Evolutionary conservation across 1,140 invertebrate genomes (phyloP), one percentile per base, ranked within the genome.

Genomic region (Rhyzopertha dominica): DNA sequence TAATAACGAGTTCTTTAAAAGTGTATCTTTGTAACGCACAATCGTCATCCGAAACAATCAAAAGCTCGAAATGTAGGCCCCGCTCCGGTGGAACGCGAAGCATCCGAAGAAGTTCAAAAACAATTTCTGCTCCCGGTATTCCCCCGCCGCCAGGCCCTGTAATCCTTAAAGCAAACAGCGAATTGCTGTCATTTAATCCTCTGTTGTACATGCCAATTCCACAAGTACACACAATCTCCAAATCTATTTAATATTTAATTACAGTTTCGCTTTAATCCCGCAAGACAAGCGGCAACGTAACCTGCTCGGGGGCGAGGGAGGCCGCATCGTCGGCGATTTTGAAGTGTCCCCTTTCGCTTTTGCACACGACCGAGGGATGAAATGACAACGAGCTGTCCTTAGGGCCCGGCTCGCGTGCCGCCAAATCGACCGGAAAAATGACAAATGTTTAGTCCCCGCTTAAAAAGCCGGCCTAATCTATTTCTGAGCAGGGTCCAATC

Each of bases 241-340:
- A 49, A 50, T 41, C 32, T 34, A 51, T 51, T 54, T 49, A 54
- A 54, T 54, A 54, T 54, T 54, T 54, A 54, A 54, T 54, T 54
- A 54, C 31, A 47, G 41, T 54, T 51, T 44, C 23, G 24, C 28
- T 41, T 51, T 47, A 54, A 51, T 46, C 46, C 49, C 48, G 43
- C 51, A 52, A 45, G 45, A 42, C 35, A 18, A 19, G 4, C 14
- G 10, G 17, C 14, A 38, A 13, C 5, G 8, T n/a, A 24, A 41
- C n/a, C 24, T 9, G 24, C 13, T 23, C 28, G 7, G 23, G 4
- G 19, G 20, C 7, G 22, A 12, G 9, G 25, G 12, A n/a, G n/a
- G n/a, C n/a, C n/a, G n/a, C n/a, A n/a, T n/a, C n/a, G n/a, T n/a
- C 36, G 26, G 41, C 30, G 45, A 36, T 45, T 49, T 39, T 35